phyloP scores from a whole-genome alignment of 2,113 vertebrate genomes.

The Chunga burmeisteri region DNA sequence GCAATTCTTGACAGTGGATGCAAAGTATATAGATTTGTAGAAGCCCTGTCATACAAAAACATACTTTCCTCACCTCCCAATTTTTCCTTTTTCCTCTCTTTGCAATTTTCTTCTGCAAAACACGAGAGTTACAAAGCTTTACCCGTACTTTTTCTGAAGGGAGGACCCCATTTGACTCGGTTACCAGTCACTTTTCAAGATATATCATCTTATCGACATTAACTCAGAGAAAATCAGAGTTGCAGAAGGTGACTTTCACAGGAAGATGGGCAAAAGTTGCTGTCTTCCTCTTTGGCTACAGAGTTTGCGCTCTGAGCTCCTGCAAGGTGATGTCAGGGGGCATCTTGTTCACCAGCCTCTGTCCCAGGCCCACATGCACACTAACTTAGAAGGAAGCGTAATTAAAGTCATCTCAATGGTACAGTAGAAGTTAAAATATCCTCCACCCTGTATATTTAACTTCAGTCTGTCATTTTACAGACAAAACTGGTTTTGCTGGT shows the following conservation, averaged over 20 bases:
- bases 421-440: not conserved
- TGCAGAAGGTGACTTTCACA: not conserved
- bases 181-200: not conserved
- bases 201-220: not conserved
- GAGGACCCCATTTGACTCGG: not conserved
- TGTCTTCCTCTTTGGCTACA: not conserved
- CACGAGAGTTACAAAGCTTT: not conserved
- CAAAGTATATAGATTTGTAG: not conserved
- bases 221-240: not conserved
- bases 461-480: not conserved
- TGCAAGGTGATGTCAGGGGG: fast-evolving
- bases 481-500: not conserved
- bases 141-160: not conserved
- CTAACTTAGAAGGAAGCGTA: not conserved
- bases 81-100: not conserved
- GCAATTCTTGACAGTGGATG: not conserved
- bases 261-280: not conserved
- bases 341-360: not conserved
- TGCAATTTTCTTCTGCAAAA: not conserved
- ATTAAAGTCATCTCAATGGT: not conserved
- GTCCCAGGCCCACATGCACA: not conserved
- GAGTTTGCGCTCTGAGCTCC: not conserved
- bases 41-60: not conserved
- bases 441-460: not conserved
- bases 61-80: fast-evolving